Evolutionary conservation across 2,888 invertebrate species (phyloP).

Genomic region (Oscheius onirici): DNA sequence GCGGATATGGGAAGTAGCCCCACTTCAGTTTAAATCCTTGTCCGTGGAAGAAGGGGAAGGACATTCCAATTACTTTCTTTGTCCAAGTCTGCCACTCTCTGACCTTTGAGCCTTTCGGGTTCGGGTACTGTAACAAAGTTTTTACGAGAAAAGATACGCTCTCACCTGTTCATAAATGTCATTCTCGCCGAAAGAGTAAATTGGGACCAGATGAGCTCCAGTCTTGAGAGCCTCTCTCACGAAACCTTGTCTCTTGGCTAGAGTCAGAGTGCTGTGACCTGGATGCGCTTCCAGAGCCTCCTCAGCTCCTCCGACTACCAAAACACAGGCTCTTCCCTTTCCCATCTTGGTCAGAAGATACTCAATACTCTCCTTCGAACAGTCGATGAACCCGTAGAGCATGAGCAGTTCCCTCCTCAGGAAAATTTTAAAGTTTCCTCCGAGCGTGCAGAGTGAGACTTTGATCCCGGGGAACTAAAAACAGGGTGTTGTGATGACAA

Average conservation of each 20-base stretch:
- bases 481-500: no score
- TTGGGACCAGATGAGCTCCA: slow-evolving; percentile 72
- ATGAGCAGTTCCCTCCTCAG: slow-evolving; percentile 80
- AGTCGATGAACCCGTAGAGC: slow-evolving; percentile 71
- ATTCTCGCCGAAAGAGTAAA: slow-evolving; percentile 74
- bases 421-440: slow-evolving; percentile 78
- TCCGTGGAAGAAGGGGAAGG: slow-evolving; percentile 73
- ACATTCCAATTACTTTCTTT: slow-evolving; percentile 68
- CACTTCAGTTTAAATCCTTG: slow-evolving; percentile 89
- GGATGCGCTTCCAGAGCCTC: slow-evolving; percentile 51
- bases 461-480: slow-evolving; percentile 73
- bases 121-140: neutral
- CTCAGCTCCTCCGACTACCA: slow-evolving; percentile 42
- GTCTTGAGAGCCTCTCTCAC: slow-evolving; percentile 45
- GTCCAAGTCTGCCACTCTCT: slow-evolving; percentile 44
- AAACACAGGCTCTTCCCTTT: slow-evolving; percentile 21
- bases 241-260: slow-evolving; percentile 45
- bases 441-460: slow-evolving; percentile 77
- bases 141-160: neutral
- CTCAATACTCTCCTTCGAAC: slow-evolving; percentile 70
- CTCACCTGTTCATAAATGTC: slow-evolving; percentile 69
- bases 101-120: slow-evolving; percentile 26
- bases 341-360: slow-evolving; percentile 20
- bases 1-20: slow-evolving; percentile 81
- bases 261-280: slow-evolving; percentile 40